Conservation (phyloP, 2,797 vertebrate species). For the Arremon aurantiirostris region DNA sequence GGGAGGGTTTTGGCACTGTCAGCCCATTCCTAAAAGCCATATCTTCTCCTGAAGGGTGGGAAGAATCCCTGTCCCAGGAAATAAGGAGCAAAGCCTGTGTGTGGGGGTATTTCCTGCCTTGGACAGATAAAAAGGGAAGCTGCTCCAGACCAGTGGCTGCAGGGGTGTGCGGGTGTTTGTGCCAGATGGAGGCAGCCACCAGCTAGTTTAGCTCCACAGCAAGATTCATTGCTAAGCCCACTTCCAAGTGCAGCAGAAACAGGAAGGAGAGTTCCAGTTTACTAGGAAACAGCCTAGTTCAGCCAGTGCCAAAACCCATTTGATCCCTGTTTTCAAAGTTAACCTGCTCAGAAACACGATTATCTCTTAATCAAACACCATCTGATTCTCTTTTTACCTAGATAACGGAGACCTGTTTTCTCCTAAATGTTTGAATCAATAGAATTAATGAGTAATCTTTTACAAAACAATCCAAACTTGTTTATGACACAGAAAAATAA, state of each 20-base stretch:
- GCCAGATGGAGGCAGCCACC: neutral
- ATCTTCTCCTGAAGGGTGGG: neutral
- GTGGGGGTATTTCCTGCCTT: neutral
- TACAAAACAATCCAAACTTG: neutral
- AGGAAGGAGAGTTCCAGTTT: neutral
- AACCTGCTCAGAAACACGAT: neutral
- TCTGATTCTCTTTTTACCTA: neutral
- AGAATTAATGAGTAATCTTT: neutral
- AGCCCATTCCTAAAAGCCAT: neutral
- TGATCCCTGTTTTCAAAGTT: neutral
- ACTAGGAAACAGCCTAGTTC: neutral
- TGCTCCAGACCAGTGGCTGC: neutral
- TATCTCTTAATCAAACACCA: neutral
- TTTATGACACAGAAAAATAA: neutral
- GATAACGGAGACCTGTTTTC: neutral
- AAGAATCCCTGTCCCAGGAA: neutral
- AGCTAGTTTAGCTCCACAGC: neutral
- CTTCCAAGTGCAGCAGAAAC: neutral
- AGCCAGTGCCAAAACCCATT: neutral
- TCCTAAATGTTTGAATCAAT: neutral
- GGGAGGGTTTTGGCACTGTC: slow-evolving; percentile 1
- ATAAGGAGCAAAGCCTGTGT: rapidly evolving
- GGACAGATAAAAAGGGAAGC: neutral
- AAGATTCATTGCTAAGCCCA: neutral
- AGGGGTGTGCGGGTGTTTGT: neutral